Evolutionary conservation across 2,113 vertebrate species (phyloP), one percentile per base, ranked within the genome.

Genomic region (Indicator maculatus): DNA sequence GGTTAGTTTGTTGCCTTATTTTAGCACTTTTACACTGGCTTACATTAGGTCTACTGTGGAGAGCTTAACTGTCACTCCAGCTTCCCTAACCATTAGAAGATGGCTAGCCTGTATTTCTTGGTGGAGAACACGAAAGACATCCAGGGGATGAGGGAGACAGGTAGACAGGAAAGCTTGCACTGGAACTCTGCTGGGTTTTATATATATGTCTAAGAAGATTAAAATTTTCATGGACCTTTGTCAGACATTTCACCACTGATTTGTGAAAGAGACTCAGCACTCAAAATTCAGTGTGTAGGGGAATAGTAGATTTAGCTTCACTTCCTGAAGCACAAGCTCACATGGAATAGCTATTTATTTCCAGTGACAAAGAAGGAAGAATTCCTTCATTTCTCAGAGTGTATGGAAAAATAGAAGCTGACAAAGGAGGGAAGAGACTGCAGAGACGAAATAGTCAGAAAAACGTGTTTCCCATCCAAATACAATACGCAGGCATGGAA

Each of bases 321-420:
- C 19, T 80, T 88, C 61, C 69, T 86, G 60, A 71, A 59, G 52
- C n/a, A 86, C n/a, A 64, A 64, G 12, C 13, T 88, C 31, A 36
- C 0, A 2, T 0, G 1, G 36, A 90, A 65, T 7, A 56, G 17
- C 13, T 70, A 12, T 38, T 67, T 64, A 47, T 72, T 93, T 88
- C 26, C 44, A 64, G 31, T 50, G 63, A 66, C 28, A 67, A 60
- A 92, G 63, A 82, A 28, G 44, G 59, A 72, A 84, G 14, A 85
- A 52, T 3, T 47, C 20, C 20, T 85, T 4, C n/a, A 27, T 79
- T 93, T 84, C 58, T 75, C 16, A 58, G 63, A 84, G 16, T 2
- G 80, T 73, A 23, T 16, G 30, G 55, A 58, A 95, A 92, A 90
- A 67, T 61, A 75, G 31, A 78, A 89, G 41, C 39, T 84, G 47